phyloP scores from a whole-genome alignment of 2,797 vertebrate genomes.

The Fistularia commersonii region DNA sequence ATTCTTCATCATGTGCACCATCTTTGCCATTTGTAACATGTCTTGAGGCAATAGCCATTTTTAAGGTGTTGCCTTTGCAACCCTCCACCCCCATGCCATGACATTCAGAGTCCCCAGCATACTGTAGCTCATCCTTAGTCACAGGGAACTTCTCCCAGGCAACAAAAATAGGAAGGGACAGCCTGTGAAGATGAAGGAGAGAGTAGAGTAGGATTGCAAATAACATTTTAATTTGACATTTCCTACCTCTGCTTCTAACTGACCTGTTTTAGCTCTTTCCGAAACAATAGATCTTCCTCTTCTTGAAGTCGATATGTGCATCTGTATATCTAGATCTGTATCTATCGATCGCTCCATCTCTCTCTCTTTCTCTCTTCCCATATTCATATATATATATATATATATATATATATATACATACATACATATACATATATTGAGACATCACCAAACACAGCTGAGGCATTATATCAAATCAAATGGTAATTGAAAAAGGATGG shows the following conservation, averaged over 20 bases:
- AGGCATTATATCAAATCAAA: conserved; percentile 49
- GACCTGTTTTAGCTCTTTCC: conserved; percentile 6
- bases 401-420: neutral
- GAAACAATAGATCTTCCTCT: conserved; percentile 6
- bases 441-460: neutral
- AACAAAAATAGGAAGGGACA: conserved; percentile 25
- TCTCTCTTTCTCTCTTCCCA: too few species aligned
- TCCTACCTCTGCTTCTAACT: conserved; percentile 18
- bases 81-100: conserved; percentile 23
- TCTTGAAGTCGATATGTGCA: too few species aligned
- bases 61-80: conserved; percentile 38
- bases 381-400: too few species aligned
- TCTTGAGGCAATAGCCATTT: conserved; percentile 54
- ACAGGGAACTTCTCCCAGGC: conserved; percentile 27
- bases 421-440: neutral
- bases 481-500: conserved; percentile 62
- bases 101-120: conserved; percentile 43
- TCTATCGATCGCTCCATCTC: too few species aligned
- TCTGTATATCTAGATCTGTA: too few species aligned
- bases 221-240: conserved; percentile 53
- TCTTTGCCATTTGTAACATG: conserved; percentile 53
- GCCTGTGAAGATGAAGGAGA: conserved; percentile 24
- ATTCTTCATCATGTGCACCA: conserved; percentile 56
- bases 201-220: conserved; percentile 30
- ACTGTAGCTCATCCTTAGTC: conserved; percentile 28